Base-by-base conservation (phyloP, 2,888 invertebrate genomes). In the Busseola fusca region DNA sequence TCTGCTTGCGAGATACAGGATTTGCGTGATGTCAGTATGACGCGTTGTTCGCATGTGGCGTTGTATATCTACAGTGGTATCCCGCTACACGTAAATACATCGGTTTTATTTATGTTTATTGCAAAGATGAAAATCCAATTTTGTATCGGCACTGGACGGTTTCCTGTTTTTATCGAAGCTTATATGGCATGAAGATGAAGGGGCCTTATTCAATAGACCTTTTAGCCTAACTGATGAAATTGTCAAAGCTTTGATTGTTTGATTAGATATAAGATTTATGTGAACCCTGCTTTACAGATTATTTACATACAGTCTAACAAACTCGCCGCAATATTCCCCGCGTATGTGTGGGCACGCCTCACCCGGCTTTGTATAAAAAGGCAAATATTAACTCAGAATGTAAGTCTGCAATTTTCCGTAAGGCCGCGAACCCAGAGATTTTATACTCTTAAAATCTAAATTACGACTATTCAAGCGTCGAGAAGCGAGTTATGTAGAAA, bases 311-410 rank as follows among this genome's bases (percentile, higher is more conserved):
- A 74, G 57, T 72, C 56, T 70, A 76, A 81, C 76, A 72, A 74
- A 71, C 50, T 82, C 64, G 42, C 79, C 79, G 25, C 79, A 81
- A 81, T 81, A 76, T 81, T 66, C 64, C n/a, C 69, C 50, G 64
- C 63, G 73, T 82, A 86, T 87, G 87, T 81, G 30, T 27, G 70
- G 71, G 80, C 84, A 87, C 87, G 85, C 68, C 59, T 75, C 68
- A 59, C 69, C 82, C 82, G 62, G 83, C 82, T 87, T 83, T 82
- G 69, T 81, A 70, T 74, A 83, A 78, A 84, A 80, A 82, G 80
- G 76, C 80, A 80, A 87, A 86, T 76, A 84, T 86, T 84, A 83
- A 80, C 80, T 73, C 74, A 78, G 69, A 81, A 78, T 78, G 76
- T 80, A 81, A 80, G 74, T 73, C 74, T 71, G 76, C 69, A 74